These are phyloP conservation scores for Xerus inauris DNA, from an alignment of 2,113 vertebrate genomes.

Conservation along the genomic window DNA sequence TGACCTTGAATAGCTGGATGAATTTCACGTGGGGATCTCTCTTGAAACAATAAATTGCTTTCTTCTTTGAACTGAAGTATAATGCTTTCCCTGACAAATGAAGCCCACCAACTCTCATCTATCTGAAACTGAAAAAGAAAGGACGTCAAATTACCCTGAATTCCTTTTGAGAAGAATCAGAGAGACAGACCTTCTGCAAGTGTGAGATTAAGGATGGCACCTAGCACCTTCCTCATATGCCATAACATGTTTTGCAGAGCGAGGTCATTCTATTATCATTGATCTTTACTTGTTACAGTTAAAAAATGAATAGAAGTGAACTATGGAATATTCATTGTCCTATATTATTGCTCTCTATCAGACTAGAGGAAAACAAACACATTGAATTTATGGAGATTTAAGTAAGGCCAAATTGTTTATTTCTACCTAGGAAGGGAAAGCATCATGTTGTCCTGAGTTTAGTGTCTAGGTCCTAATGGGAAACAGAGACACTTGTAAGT, in stretches of 20 bases:
- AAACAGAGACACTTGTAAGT: not conserved
- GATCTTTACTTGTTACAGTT: not conserved
- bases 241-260: not conserved
- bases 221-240: not conserved
- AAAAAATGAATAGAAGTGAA: not conserved
- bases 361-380: not conserved
- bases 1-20: conserved; percentile 46
- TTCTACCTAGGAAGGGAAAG: not conserved
- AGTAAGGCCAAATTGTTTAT: conserved; percentile 9
- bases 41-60: conserved; percentile 68
- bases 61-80: conserved; percentile 43
- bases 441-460: not conserved
- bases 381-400: not conserved
- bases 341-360: not conserved
- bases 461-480: not conserved
- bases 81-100: conserved; percentile 63
- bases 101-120: conserved; percentile 56
- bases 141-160: conserved; percentile 22
- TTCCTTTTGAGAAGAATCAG: conserved; percentile 18
- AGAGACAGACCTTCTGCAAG: not conserved
- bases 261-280: not conserved
- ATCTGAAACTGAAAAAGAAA: conserved; percentile 68
- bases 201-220: conserved; percentile 20
- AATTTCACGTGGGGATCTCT: conserved; percentile 55
- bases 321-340: not conserved